Evolutionary conservation across 2,888 invertebrate genomes (phyloP).

Genomic region (Stenodema calcarata): DNA sequence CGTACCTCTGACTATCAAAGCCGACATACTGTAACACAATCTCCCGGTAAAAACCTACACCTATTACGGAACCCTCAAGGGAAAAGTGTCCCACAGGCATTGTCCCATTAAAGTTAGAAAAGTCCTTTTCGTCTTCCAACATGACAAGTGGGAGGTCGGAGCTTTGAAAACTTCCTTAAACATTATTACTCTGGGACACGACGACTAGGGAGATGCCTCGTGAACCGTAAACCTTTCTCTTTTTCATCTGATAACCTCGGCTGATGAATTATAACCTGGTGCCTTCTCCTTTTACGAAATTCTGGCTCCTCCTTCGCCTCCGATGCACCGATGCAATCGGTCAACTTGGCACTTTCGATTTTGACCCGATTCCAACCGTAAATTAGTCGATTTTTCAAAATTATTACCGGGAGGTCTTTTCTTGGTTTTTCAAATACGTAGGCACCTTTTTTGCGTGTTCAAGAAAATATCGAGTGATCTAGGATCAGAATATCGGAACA

Average conservation of each 20-base stretch:
- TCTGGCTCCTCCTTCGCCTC: not conserved
- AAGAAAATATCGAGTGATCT: too few relatives aligned
- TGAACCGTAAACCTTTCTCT: conserved; percentile 2
- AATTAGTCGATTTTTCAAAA: not conserved
- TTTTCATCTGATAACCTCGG: not conserved
- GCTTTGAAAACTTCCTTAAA: conserved; percentile 2
- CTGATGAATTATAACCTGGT: not conserved
- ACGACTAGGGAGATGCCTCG: not conserved
- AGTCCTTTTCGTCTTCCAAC: not conserved
- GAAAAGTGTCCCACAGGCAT: not conserved
- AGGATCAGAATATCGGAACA: too few relatives aligned
- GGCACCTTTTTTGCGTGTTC: too few relatives aligned
- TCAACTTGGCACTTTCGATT: not conserved
- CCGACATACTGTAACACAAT: not conserved
- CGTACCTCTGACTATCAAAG: too few relatives aligned
- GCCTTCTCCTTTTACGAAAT: not conserved
- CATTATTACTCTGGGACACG: not conserved
- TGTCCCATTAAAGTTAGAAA: conserved; percentile 2
- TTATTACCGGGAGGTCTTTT: too few relatives aligned
- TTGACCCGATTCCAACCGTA: not conserved
- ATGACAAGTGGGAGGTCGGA: not conserved
- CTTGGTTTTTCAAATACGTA: too few relatives aligned
- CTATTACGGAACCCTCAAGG: not conserved
- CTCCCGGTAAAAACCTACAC: not conserved
- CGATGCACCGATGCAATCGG: not conserved